Base-by-base conservation (phyloP, 2,888 invertebrate species). In the Noctua janthe region DNA sequence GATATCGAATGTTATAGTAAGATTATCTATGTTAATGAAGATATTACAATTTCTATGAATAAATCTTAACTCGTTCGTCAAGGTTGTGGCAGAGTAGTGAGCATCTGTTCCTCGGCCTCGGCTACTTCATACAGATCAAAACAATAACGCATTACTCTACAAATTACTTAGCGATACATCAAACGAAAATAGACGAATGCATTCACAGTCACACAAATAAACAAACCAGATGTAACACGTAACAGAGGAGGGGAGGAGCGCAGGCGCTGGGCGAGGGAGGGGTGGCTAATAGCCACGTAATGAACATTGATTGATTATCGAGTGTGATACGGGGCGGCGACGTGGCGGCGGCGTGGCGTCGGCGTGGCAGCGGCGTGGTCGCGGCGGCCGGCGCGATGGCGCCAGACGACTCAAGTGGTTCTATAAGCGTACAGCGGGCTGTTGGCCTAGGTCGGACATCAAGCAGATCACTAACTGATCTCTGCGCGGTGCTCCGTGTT, bases 241-340 rank as follows among this genome's bases (percentile, higher is more conserved):
- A 78, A 70, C 77, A 82, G 78, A 71, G 62, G 85, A 39, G 29
- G 29, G 29, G 59, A 13, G 15, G 35, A 64, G 62, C 23, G 56
- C 56, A 2, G 82, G 49, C 69, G 39, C 13, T 73, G 66, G 76
- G 43, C 56, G 56, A 51, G 76, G 39, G 47, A 64, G 43, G 82
- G 64, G 43, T 71, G 79, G 75, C 82, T 87, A 87, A 88, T 83
- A 88, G 86, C 84, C 73, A 82, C 87, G 90, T 90, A 92, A 92
- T 92, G 91, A 92, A 93, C 92, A 92, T 91, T 94, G 94, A 94
- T 94, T 94, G 95, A 95, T 94, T 93, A 94, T 95, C 93, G 92
- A 92, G 90, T 92, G 94, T 91, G 93, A 94, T 91, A 91, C 80
- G 47, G 54, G 64, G 72, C 39, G 66, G 71, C 70, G 78, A 29